Base-by-base conservation (phyloP, 2,113 vertebrate genomes). In the Ciconia maguari region DNA sequence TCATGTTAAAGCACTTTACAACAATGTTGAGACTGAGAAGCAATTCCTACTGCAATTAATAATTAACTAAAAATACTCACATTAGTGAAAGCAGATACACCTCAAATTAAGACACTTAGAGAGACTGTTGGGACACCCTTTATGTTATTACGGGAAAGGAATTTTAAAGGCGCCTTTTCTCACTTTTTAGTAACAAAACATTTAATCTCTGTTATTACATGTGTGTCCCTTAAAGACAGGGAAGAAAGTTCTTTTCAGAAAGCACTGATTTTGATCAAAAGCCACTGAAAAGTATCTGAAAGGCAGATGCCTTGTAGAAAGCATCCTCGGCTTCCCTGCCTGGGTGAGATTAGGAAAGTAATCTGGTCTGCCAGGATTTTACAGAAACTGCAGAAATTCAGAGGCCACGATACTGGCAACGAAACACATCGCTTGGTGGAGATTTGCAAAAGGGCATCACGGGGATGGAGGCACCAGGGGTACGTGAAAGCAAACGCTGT, bases 401-500 rank as follows among this genome's bases (percentile, higher is more conserved):
- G 48, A 41, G 48, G 27, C 27, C 38, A 48, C 1, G 4, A 60
- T 72, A 13, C 16, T 51, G 41, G 49, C 34, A 62, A 62, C 3
- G 1, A 29, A 38, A 38, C 34, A 12, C 48, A 20, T 11, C 15
- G 0, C 46, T 16, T 15, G 27, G 18, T 1, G 4, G 19, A 46
- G 62, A 27, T 62, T 54, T 41, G 25, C 38, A 16, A 38, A 36
- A 62, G 44, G 48, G 11, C 25, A 7, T 38, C 27, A 4, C 1
- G 3, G 36, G 62, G 15, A n/a, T 12, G 30, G 58, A 46, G 16
- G 51, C 51, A 58, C 36, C 15, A 2, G 30, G 36, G 29, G 12
- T 4, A 13, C 1, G 4, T 3, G 25, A 51, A 36, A 36, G 26
- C 9, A n/a, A 51, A 69, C 3, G 2, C 44, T 13, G 2, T 54